Conservation (phyloP, 2,888 invertebrate genomes). For the Caradrina kadenii region DNA sequence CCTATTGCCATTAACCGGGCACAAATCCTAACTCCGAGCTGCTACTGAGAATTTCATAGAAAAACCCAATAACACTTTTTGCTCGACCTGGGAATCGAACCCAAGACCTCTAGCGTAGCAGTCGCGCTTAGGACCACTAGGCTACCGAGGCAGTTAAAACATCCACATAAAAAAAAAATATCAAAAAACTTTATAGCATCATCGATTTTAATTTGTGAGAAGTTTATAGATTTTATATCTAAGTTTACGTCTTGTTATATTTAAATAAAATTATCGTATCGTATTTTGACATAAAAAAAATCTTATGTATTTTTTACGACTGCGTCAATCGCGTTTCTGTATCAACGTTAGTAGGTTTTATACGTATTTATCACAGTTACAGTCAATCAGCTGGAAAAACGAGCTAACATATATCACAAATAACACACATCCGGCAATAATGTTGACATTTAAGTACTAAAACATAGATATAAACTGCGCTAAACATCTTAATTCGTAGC, state of each 20-base stretch:
- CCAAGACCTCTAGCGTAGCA: too few relatives aligned
- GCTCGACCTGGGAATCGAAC: too few relatives aligned
- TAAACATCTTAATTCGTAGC: conserved; percentile 56
- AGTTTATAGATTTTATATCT: conserved; percentile 11
- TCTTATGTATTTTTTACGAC: conserved; percentile 26
- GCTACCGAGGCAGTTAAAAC: too few relatives aligned
- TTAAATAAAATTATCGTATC: conserved; percentile 26
- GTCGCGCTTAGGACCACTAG: too few relatives aligned
- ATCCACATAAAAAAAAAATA: not conserved
- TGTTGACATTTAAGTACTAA: conserved; percentile 22
- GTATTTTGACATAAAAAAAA: conserved; percentile 20
- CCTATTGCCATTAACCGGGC: too few relatives aligned
- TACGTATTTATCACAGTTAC: conserved; percentile 18
- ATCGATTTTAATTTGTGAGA: conserved; percentile 15
- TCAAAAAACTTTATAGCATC: not conserved
- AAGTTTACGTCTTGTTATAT: conserved; percentile 9
- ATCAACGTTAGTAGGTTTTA: conserved; percentile 5
- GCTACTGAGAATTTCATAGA: too few relatives aligned
- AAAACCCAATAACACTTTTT: too few relatives aligned
- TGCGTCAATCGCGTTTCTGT: not conserved
- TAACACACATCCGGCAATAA: conserved; percentile 25
- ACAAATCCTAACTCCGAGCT: too few relatives aligned
- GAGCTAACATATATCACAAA: conserved; percentile 21
- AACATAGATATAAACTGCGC: conserved; percentile 34
- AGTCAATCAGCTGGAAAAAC: conserved; percentile 27